These are phyloP conservation scores for Trialeurodes vaporariorum DNA, from an alignment of 1,140 invertebrate species.

Conservation along the genomic window DNA sequence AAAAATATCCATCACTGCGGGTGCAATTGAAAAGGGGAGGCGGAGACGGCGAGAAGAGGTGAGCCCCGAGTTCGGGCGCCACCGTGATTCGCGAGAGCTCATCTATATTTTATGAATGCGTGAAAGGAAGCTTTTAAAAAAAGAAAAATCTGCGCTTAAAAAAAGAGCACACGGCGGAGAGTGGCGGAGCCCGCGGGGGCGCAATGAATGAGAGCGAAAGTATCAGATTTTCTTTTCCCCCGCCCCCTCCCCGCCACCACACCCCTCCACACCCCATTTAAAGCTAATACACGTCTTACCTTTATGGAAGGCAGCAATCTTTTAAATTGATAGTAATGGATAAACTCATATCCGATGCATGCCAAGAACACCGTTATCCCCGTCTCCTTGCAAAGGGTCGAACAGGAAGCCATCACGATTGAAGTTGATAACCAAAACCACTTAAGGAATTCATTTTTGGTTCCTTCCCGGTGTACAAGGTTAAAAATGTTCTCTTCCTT, in stretches of 20 bases:
- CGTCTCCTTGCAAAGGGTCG: slow-evolving; percentile 82
- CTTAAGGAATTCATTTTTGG: slow-evolving; percentile 30
- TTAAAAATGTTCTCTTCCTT: too few relatives aligned
- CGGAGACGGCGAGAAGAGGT: too few relatives aligned
- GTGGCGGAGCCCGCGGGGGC: too few relatives aligned
- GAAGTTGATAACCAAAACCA: slow-evolving; percentile 41
- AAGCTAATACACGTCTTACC: not conserved
- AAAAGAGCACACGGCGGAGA: too few relatives aligned
- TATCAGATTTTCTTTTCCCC: too few relatives aligned
- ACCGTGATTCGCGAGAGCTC: not conserved
- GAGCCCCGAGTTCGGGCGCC: too few relatives aligned
- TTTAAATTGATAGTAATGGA: slow-evolving; percentile 3
- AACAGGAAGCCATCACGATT: slow-evolving; percentile 47
- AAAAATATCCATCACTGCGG: too few relatives aligned
- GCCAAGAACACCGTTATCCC: slow-evolving; percentile 82
- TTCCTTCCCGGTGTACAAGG: too few relatives aligned
- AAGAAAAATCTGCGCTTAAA: not conserved
- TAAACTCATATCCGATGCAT: slow-evolving; percentile 65
- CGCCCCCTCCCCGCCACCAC: too few relatives aligned
- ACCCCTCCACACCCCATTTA: not conserved
- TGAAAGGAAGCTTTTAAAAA: not conserved
- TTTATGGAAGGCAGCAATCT: not conserved
- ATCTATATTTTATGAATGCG: not conserved
- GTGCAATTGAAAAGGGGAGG: too few relatives aligned
- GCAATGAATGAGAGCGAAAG: too few relatives aligned